Evolutionary conservation across 1,140 invertebrate genomes (phyloP).

Genomic region (Tetramorium simillimum): DNA sequence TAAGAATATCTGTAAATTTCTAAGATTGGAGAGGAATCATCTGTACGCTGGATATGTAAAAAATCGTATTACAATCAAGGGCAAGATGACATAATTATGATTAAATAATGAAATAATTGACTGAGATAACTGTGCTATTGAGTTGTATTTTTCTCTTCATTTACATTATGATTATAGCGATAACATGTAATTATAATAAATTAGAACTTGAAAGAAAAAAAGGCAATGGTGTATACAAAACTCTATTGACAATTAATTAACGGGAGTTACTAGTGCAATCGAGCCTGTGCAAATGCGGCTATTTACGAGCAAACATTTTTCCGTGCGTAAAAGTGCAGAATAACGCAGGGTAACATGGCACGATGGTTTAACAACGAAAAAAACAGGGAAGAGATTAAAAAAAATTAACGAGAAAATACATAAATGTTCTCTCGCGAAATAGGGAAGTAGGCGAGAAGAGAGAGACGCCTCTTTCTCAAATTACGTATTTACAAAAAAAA

Average conservation of each 20-base stretch:
- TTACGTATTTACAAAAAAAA: slow-evolving; percentile 68
- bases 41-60: background rate
- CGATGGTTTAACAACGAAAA: slow-evolving; percentile 68
- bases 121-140: background rate
- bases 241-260: background rate
- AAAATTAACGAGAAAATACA: background rate
- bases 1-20: slow-evolving; percentile 1
- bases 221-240: background rate
- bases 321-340: slow-evolving; percentile 51
- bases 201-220: background rate
- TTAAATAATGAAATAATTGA: background rate
- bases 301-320: slow-evolving; percentile 9
- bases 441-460: slow-evolving; percentile 18
- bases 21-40: background rate
- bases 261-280: background rate
- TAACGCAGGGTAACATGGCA: slow-evolving; percentile 73
- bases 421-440: background rate
- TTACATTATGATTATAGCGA: background rate
- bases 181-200: slow-evolving; percentile 24
- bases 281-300: background rate
- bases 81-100: slow-evolving; percentile 31
- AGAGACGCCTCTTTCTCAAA: slow-evolving; percentile 13
- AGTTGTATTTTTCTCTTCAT: background rate
- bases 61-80: background rate
- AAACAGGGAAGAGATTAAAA: background rate